Evolutionary conservation across 2,888 invertebrate species (phyloP), one percentile per base, ranked within the genome.

Genomic region (Cantharis nigra): DNA sequence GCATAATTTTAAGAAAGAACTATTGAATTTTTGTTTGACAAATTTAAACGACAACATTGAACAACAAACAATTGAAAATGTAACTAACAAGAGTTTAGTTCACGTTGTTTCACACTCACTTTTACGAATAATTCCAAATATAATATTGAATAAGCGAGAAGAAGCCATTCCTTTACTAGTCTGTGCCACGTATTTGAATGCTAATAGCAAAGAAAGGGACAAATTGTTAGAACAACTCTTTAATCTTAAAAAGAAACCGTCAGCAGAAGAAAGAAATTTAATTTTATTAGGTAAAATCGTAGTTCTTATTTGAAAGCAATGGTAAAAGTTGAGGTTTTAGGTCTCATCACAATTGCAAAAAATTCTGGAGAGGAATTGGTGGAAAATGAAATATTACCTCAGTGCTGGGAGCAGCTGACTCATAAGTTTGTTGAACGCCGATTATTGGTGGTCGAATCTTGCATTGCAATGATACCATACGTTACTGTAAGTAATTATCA

Each of bases 361-460:
- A 86, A 88, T 70, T 89, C 89, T 28, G 89, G 88, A n/a, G 87
- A 87, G 62, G 88, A 89, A 18, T 84, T 92, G 71, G 90, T 93
- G n/a, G 91, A 92, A 84, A 91, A 91, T 78, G 93, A 94, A 86
- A 89, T 94, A 74, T 87, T 94, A 69, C 93, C 93, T 0, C 91
- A 93, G 81, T 93, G 93, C 85, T 94, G 94, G 94, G 93, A 94
- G 84, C 93, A 93, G 87, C 91, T 94, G 80, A 91, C 90, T 72
- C 92, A 94, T 84, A 93, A 93, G 82, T 91, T 93, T 86, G 87
- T 90, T 2, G 94, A 94, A 85, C 88, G 92, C 79, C 89, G 94
- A 75, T 87, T 94, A 30, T 86, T 94, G 26, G 93, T 94, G 7
- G 93, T 92, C 3, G 93, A 94, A 85, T 91, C 93, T 9, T 94